Percentiles rank a stretch among this genome's conserved stretches.
Conservation (phyloP, 2,888 invertebrate genomes). For the Lochmaea capreae region DNA sequence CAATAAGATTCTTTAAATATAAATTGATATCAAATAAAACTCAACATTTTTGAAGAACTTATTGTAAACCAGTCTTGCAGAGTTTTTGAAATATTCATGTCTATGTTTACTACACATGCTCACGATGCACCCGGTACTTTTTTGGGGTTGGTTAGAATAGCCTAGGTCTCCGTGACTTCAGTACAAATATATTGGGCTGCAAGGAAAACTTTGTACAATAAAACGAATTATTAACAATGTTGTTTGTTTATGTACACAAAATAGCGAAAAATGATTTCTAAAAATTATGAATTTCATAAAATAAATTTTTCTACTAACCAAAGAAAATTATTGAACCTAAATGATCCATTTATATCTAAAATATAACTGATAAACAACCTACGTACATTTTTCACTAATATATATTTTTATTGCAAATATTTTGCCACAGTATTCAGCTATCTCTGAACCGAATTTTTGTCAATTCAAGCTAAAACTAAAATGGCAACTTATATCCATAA, state of each 20-base stretch:
- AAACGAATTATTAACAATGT: background rate
- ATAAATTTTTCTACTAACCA: background rate
- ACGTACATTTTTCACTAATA: conserved; percentile 4
- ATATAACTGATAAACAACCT: background rate
- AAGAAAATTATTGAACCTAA: background rate
- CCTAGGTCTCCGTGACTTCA: conserved; percentile 65
- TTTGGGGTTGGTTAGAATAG: conserved; percentile 42
- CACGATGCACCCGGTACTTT: conserved; percentile 54
- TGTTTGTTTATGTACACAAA: background rate
- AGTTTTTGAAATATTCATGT: conserved; percentile 33
- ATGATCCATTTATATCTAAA: background rate
- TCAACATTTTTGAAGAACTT: conserved; percentile 11
- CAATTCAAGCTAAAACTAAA: conserved; percentile 57
- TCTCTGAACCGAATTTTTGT: conserved; percentile 33
- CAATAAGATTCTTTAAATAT: conserved; percentile 16
- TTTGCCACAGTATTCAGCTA: conserved; percentile 37
- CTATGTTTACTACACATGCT: conserved; percentile 58
- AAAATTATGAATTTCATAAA: background rate
- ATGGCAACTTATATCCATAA: conserved; percentile 58
- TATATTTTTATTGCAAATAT: background rate
- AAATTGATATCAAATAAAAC: conserved; percentile 1
- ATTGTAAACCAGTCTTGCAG: conserved; percentile 27
- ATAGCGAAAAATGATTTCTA: conserved; percentile 5
- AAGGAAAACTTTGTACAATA: conserved; percentile 28
- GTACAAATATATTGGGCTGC: conserved; percentile 53